These are phyloP conservation scores for Sebastolobus altivelis DNA, from an alignment of 2,797 vertebrate species.

Conservation along the genomic window DNA sequence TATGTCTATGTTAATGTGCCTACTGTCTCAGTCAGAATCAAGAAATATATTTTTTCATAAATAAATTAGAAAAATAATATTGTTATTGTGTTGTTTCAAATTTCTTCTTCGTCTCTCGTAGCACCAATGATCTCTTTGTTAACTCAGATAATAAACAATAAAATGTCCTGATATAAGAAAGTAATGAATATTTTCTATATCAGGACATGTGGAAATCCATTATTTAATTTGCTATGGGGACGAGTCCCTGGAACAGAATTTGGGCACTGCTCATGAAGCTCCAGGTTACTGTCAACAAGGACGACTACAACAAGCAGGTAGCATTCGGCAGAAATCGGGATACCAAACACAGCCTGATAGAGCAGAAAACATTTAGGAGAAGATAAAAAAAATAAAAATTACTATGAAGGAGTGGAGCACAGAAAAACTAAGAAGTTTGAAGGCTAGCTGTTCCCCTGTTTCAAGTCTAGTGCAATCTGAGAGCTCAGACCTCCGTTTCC, in stretches of 20 bases:
- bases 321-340: too few relatives aligned
- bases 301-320: too few relatives aligned
- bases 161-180: neutral
- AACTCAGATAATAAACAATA: neutral
- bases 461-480: too few relatives aligned
- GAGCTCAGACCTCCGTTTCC: too few relatives aligned
- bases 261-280: neutral
- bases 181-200: neutral
- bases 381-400: too few relatives aligned
- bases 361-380: too few relatives aligned
- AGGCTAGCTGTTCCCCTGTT: too few relatives aligned
- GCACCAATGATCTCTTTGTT: neutral
- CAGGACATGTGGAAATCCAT: neutral
- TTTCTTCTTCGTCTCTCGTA: neutral
- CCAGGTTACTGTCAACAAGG: too few relatives aligned
- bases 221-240: neutral
- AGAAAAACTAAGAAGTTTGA: too few relatives aligned
- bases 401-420: too few relatives aligned
- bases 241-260: neutral
- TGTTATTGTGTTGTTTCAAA: neutral
- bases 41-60: conserved; percentile 87
- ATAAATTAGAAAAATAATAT: conserved; percentile 79
- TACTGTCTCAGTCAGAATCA: conserved; percentile 73
- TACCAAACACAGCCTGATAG: too few relatives aligned
- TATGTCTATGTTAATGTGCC: conserved; percentile 79